A percentile compares a stretch with the other conserved stretches of the same genome.
Evolutionary conservation across 2,888 invertebrate genomes (phyloP).

Genomic region (Tenthredo distinguenda): DNA sequence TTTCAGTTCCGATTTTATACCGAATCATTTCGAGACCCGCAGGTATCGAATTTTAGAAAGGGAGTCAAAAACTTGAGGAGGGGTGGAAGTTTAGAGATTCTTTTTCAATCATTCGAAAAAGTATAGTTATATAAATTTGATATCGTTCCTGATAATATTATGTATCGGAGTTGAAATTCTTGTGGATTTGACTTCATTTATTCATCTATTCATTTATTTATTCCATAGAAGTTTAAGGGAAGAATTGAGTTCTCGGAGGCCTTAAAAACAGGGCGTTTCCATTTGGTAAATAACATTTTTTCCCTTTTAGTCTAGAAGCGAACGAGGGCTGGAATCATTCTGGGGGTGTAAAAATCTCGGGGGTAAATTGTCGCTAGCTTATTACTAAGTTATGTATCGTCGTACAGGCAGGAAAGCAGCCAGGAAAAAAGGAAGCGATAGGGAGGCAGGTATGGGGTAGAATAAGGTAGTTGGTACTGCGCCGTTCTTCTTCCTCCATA

Average conservation of each 20-base stretch:
- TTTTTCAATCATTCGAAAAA: no score
- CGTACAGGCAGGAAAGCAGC: background rate
- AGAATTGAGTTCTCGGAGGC: background rate
- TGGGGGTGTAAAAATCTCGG: conserved; percentile 5
- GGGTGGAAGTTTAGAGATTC: no score
- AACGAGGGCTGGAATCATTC: background rate
- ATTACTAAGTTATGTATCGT: conserved; percentile 18
- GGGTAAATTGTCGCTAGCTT: conserved; percentile 28
- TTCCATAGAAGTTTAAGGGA: background rate
- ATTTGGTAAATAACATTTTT: background rate
- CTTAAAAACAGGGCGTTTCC: background rate
- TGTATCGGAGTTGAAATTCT: background rate
- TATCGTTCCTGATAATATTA: no score
- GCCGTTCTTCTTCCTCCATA: conserved; percentile 30
- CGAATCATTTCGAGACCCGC: no score
- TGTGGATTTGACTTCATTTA: background rate
- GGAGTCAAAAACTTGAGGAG: no score
- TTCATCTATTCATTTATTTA: background rate
- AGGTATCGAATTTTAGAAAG: no score
- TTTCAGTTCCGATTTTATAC: no score
- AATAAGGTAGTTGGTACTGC: conserved; percentile 4
- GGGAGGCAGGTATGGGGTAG: background rate
- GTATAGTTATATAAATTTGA: no score
- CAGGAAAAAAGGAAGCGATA: background rate
- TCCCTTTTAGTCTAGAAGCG: background rate